A percentile compares a stretch with the other conserved stretches of the same genome.
Conservation (phyloP, 1,140 invertebrate species). For the Diabrotica virgifera region DNA sequence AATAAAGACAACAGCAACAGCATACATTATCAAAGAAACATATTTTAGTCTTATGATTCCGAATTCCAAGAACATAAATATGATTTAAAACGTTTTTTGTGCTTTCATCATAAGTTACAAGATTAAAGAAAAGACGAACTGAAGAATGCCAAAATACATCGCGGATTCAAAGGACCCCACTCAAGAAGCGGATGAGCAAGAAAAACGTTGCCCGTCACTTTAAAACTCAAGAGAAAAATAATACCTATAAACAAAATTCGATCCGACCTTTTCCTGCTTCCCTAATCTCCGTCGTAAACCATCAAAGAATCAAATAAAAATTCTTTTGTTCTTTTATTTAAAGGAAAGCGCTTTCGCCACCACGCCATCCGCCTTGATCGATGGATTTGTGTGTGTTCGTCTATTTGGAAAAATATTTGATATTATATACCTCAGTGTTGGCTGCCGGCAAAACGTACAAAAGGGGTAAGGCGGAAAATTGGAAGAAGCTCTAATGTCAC, state of each 20-base stretch:
- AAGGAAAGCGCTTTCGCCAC: not conserved
- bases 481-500: too few relatives aligned
- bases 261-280: not conserved
- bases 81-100: not conserved
- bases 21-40: too few relatives aligned
- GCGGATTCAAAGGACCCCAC: not conserved
- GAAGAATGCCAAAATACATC: not conserved
- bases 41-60: too few relatives aligned
- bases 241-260: conserved; percentile 3
- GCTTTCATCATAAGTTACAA: not conserved
- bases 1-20: too few relatives aligned
- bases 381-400: not conserved
- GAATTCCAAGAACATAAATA: not conserved
- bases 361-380: not conserved
- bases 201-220: conserved; percentile 1
- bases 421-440: not conserved
- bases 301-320: conserved; percentile 3
- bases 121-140: not conserved
- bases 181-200: not conserved
- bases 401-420: conserved; percentile 3
- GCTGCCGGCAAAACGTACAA: too few relatives aligned
- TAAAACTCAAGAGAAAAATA: not conserved
- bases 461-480: too few relatives aligned
- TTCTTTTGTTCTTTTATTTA: conserved; percentile 1
- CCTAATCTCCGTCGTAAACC: conserved; percentile 1